Evolutionary conservation across 1,140 invertebrate species (phyloP).

Genomic region (Drosophila varians): DNA sequence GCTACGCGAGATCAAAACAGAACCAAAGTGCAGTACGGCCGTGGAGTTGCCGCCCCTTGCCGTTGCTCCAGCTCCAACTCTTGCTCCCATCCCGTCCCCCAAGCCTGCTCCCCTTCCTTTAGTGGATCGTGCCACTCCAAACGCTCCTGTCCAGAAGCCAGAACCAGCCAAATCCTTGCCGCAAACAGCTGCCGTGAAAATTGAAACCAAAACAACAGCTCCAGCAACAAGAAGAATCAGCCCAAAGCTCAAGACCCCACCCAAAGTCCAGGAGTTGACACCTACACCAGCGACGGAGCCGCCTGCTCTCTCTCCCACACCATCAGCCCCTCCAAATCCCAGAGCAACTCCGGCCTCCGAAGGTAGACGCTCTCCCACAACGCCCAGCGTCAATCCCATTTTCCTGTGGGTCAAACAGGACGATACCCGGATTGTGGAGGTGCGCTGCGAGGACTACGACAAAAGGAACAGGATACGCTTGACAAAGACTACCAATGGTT

Average conservation of each 20-base stretch:
- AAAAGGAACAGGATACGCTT: slow-evolving; percentile 91
- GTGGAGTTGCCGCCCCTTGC: not conserved
- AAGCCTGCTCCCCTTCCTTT: not conserved
- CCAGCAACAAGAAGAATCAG: slow-evolving; percentile 7
- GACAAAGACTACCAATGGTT: slow-evolving; percentile 90
- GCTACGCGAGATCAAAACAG: slow-evolving; percentile 78
- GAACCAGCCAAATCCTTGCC: slow-evolving; percentile 33
- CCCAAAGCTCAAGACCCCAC: slow-evolving; percentile 23
- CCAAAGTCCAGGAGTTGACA: not conserved
- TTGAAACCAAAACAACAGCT: slow-evolving; percentile 69
- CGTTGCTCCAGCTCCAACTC: not conserved
- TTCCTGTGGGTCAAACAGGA: slow-evolving; percentile 92
- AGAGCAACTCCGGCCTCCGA: not conserved
- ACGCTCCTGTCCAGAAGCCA: not conserved
- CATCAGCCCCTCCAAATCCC: not conserved
- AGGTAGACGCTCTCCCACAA: slow-evolving; percentile 11
- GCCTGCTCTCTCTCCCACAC: not conserved
- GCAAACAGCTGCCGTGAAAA: slow-evolving; percentile 58
- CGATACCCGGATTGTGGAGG: slow-evolving; percentile 90
- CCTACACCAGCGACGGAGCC: not conserved
- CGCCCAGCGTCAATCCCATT: slow-evolving; percentile 89
- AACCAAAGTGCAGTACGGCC: slow-evolving; percentile 71
- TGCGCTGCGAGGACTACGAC: slow-evolving; percentile 93
- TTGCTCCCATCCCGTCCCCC: slow-evolving; percentile 1
- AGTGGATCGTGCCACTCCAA: not conserved